A percentile compares a stretch with the other conserved stretches of the same genome.
These are phyloP conservation scores for Clarias macrocephalus DNA, from an alignment of 2,113 vertebrate species.

Conservation along the genomic window DNA sequence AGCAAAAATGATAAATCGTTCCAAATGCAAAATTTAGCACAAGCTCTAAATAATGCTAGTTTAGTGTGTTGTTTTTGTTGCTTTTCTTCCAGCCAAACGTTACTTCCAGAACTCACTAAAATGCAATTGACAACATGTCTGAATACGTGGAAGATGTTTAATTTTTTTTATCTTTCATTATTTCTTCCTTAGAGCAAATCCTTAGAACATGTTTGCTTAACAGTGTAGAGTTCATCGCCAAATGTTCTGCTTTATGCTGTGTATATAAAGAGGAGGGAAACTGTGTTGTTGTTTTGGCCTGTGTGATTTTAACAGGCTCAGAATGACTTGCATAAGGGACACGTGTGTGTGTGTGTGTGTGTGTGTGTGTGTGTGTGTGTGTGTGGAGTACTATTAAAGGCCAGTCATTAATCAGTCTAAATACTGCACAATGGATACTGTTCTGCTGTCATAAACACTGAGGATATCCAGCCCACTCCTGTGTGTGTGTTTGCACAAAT, in stretches of 20 bases:
- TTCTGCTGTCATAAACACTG: constrained; percentile 37
- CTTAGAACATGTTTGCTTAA: neutral
- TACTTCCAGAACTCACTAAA: neutral
- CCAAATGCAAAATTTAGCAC: too few relatives aligned
- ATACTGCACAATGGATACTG: constrained; percentile 37
- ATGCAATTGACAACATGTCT: neutral
- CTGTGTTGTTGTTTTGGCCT: neutral
- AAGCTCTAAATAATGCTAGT: neutral
- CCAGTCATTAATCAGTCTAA: constrained; percentile 35
- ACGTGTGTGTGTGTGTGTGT: constrained; percentile 23
- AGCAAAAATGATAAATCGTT: neutral
- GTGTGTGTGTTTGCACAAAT: neutral
- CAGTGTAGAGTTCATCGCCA: neutral
- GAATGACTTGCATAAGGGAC: constrained; percentile 37
- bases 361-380: constrained; percentile 31
- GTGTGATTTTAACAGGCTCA: constrained; percentile 18
- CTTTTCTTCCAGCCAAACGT: neutral
- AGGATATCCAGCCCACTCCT: constrained; percentile 21
- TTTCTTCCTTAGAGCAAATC: neutral
- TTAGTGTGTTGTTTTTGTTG: neutral
- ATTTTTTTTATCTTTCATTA: neutral
- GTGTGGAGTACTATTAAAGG: constrained; percentile 36
- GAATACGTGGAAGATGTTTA: neutral
- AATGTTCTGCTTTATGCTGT: neutral
- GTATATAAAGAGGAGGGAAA: neutral